Conservation (phyloP, 2,797 vertebrate genomes). For the Lindbergichthys nudifrons region DNA sequence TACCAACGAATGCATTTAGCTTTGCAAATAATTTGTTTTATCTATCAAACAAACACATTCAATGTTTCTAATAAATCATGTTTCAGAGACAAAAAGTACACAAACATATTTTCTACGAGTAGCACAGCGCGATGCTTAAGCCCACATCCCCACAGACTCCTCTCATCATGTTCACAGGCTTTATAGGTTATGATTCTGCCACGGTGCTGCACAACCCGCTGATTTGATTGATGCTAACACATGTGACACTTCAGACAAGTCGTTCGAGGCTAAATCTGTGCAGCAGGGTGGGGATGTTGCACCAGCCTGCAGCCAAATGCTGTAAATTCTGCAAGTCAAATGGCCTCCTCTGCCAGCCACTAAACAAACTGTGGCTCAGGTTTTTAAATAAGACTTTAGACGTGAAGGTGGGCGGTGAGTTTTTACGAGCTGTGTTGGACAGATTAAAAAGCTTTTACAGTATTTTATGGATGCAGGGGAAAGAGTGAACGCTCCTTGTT, state of each 20-base stretch:
- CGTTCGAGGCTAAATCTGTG: slow-evolving; percentile 33
- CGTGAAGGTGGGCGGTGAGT: slow-evolving; percentile 5
- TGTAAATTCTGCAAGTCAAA: slow-evolving; percentile 11
- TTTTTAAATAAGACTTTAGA: background rate
- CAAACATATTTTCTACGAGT: no score
- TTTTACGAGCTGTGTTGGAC: slow-evolving; percentile 1
- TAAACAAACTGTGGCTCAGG: background rate
- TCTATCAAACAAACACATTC: no score
- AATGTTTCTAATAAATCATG: no score
- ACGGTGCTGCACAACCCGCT: slow-evolving; percentile 1
- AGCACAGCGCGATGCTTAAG: background rate
- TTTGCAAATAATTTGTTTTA: no score
- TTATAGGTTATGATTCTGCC: background rate
- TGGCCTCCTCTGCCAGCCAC: background rate
- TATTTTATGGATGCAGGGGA: background rate
- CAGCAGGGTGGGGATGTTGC: slow-evolving; percentile 9
- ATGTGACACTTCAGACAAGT: slow-evolving; percentile 26
- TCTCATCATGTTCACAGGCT: background rate
- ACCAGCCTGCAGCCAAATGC: slow-evolving; percentile 22
- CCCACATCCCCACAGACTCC: slow-evolving; percentile 2
- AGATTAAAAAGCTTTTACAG: slow-evolving; percentile 3
- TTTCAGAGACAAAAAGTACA: no score
- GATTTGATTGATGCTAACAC: slow-evolving; percentile 64
- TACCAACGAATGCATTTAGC: no score
- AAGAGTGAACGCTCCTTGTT: background rate